Base-by-base conservation (phyloP, 2,797 vertebrate genomes). In the Euthynnus affinis region DNA sequence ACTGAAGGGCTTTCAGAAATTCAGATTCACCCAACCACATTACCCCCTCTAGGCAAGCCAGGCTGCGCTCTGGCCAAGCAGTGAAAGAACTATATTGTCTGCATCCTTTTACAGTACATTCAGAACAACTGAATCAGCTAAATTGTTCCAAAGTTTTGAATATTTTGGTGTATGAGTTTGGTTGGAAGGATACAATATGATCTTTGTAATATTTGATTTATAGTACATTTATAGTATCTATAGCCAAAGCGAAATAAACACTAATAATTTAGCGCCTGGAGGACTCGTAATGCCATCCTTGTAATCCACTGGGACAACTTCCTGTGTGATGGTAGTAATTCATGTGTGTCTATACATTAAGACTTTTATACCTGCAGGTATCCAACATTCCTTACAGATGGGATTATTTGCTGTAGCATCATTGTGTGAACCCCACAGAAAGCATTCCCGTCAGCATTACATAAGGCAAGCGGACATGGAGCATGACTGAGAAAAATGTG, bases 41-140 rank as follows among this genome's bases (percentile, higher is more conserved):
- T 37, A 73, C 51, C 68, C 80, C 76, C 53, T 70, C 61, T 6
- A 5, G 78, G 42, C 68, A 34, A 66, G 32, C 32, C 58, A 22
- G 59, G 52, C 67, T 62, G 53, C 15, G n/a, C 48, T 76, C 6
- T 34, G 70, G 56, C 32, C 32, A n/a, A 55, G 69, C 67, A 53
- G 71, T 84, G 84, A 92, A 93, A 86, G 84, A 82, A 65, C 27
- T 3, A 22, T 68, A 80, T 84, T 89, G 89, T 90, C 37, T 56
- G 4, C 14, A 8, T 61, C 59, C 4, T 68, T 85, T 86, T 29
- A 58, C n/a, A 25, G 49, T 1, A 2, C 15, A 34, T 77, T 72
- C 15, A 12, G 72, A 79, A 78, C 71, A 78, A 87, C 84, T 87
- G 60, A 85, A 83, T 85, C 76, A 44, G 61, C 44, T 13, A 76